A percentile compares a stretch with the other conserved stretches of the same genome.
These are phyloP conservation scores for Strix aluco DNA, from an alignment of 2,113 vertebrate genomes.

Conservation along the genomic window DNA sequence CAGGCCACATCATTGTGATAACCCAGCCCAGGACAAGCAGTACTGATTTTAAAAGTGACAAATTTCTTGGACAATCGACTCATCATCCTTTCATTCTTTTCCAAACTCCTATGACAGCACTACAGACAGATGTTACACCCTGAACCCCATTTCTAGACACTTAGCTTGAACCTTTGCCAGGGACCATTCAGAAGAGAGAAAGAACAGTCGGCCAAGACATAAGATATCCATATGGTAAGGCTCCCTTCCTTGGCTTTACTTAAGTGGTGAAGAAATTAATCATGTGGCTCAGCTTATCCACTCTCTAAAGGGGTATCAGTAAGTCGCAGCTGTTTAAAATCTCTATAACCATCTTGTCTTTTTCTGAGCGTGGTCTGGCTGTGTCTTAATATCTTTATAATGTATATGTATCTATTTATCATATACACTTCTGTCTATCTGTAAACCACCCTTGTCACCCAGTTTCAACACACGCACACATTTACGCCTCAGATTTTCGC, in stretches of 20 bases:
- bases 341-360: background rate
- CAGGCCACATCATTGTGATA: background rate
- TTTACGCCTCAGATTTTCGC: background rate
- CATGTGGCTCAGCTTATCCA: background rate
- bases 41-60: background rate
- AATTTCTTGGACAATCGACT: background rate
- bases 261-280: background rate
- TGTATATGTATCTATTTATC: background rate
- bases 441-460: background rate
- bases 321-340: background rate
- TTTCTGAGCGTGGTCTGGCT: background rate
- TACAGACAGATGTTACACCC: background rate
- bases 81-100: background rate
- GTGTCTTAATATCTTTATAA: background rate
- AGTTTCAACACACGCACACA: background rate
- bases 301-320: background rate
- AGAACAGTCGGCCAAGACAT: background rate
- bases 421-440: fast-evolving
- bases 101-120: background rate
- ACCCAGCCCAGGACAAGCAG: background rate
- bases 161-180: background rate
- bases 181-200: background rate
- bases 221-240: background rate
- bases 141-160: background rate
- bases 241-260: background rate